These are phyloP conservation scores for Choristoneura rosaceana DNA, from an alignment of 2,888 invertebrate species.

Conservation along the genomic window DNA sequence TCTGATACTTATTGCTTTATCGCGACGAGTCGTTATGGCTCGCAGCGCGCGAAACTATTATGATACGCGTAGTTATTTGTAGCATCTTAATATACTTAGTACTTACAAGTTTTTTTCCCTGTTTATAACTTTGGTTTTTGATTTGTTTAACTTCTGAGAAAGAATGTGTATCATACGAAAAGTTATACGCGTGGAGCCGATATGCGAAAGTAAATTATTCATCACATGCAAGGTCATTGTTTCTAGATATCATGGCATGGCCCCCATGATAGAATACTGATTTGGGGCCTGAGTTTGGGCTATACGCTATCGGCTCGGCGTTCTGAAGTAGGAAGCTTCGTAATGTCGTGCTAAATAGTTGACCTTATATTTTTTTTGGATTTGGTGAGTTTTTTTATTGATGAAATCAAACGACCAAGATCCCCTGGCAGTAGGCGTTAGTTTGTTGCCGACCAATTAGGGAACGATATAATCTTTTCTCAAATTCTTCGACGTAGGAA, in stretches of 20 bases:
- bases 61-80: slow-evolving; percentile 24
- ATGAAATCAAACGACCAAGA: too few relatives aligned
- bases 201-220: slow-evolving; percentile 31
- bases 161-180: not conserved
- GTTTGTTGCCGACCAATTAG: too few relatives aligned
- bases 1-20: slow-evolving; percentile 45
- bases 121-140: slow-evolving; percentile 10
- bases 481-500: too few relatives aligned
- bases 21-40: slow-evolving; percentile 40
- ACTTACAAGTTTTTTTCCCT: slow-evolving; percentile 16
- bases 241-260: slow-evolving; percentile 16
- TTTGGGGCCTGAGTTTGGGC: slow-evolving; percentile 38
- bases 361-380: not conserved
- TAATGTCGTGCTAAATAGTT: not conserved
- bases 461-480: too few relatives aligned
- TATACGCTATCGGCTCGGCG: not conserved
- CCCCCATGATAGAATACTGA: slow-evolving; percentile 25
- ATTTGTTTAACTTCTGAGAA: slow-evolving; percentile 9
- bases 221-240: slow-evolving; percentile 22
- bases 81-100: slow-evolving; percentile 13
- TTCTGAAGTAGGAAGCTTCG: slow-evolving; percentile 9
- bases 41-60: slow-evolving; percentile 17
- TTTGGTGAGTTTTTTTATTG: not conserved
- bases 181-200: not conserved
- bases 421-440: too few relatives aligned